Percentiles rank a stretch among this genome's conserved stretches.
These are phyloP conservation scores for Squalus acanthias DNA, from an alignment of 2,797 vertebrate species.

Conservation along the genomic window DNA sequence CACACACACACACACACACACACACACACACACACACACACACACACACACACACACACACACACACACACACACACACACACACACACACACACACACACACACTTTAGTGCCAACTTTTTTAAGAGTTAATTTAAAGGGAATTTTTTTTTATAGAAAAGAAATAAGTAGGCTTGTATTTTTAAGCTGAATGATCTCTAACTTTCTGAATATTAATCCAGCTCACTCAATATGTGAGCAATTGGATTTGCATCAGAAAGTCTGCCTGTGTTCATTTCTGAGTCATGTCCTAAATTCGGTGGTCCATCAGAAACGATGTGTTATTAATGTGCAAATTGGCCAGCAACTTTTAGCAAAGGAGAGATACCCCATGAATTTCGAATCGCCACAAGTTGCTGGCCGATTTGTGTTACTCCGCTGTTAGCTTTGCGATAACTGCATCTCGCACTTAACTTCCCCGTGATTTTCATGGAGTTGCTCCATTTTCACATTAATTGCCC, in stretches of 20 bases:
- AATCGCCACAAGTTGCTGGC: background rate
- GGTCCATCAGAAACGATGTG: background rate
- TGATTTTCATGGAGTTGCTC: background rate
- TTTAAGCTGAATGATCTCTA: background rate
- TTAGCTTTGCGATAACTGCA: background rate
- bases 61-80: too few species aligned
- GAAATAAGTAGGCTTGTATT: background rate
- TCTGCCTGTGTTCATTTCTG: background rate
- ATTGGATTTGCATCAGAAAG: background rate
- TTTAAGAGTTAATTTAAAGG: too few species aligned
- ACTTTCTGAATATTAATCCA: background rate
- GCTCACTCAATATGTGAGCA: background rate
- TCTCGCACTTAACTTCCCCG: background rate
- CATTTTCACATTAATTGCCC: background rate
- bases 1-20: too few species aligned
- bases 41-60: too few species aligned
- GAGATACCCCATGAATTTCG: background rate
- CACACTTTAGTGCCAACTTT: background rate
- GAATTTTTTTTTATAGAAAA: background rate
- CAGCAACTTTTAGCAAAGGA: background rate
- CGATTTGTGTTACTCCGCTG: background rate
- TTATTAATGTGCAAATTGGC: background rate
- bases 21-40: too few species aligned
- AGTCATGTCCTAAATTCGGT: background rate
- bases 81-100: too few species aligned